These are phyloP conservation scores for Myioborus melanocephalus DNA, from an alignment of 2,797 vertebrate species.

Conservation along the genomic window DNA sequence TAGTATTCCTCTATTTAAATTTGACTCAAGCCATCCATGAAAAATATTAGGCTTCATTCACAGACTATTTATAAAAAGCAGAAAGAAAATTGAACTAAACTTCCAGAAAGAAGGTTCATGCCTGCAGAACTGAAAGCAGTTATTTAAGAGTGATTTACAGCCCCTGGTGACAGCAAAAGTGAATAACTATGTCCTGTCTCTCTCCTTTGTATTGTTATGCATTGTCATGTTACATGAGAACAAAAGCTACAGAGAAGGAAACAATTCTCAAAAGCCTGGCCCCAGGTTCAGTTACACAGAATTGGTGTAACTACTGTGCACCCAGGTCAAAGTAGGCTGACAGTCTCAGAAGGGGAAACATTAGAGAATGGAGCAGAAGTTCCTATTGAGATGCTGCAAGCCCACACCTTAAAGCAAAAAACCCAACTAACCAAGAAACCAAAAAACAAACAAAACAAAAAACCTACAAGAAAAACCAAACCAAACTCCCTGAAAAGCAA, in stretches of 20 bases:
- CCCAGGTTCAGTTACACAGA: background rate
- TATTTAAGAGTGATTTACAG: background rate
- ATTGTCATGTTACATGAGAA: background rate
- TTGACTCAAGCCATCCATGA: constrained; percentile 21
- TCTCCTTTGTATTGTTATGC: background rate
- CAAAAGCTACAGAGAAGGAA: background rate
- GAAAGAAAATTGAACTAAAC: constrained; percentile 1
- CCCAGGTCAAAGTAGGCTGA: background rate
- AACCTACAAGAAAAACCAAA: accelerated
- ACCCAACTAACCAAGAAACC: background rate
- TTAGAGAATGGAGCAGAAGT: background rate
- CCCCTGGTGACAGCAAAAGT: background rate
- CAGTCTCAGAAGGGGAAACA: background rate
- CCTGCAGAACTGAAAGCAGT: background rate
- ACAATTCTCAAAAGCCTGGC: background rate
- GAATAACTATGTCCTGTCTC: background rate
- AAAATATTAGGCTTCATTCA: constrained; percentile 39
- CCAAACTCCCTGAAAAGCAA: background rate
- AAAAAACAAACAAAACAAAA: background rate
- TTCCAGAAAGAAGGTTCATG: background rate
- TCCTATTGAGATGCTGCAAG: background rate
- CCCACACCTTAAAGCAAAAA: background rate
- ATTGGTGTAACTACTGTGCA: background rate
- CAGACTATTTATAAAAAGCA: constrained; percentile 37
- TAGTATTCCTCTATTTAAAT: constrained; percentile 36